These are phyloP conservation scores for Phymorhynchus buccinoides DNA, from an alignment of 1,140 invertebrate genomes.

Conservation along the genomic window DNA sequence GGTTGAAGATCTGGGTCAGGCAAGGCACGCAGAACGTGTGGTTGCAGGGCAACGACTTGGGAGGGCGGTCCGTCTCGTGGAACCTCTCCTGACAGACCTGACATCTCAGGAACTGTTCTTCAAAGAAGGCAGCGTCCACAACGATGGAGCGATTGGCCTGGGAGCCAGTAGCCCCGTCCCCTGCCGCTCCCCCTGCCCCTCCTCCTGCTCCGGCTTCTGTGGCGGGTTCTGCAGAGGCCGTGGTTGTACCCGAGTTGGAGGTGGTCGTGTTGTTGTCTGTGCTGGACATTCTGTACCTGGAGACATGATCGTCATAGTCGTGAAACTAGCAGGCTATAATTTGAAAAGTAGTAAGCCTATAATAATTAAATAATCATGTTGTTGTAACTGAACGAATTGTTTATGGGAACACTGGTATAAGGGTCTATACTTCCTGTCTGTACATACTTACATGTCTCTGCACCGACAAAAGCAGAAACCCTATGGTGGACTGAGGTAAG, in stretches of 20 bases:
- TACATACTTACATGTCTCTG: too few species aligned
- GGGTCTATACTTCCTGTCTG: too few species aligned
- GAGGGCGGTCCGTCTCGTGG: constrained; percentile 56
- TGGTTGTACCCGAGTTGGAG: too few species aligned
- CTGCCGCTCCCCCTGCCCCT: background rate
- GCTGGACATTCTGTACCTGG: constrained; percentile 21
- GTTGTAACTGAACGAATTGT: background rate
- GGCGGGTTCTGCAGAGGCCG: background rate
- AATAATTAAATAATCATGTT: background rate
- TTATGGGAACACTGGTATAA: too few species aligned
- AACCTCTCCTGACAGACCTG: constrained; percentile 66
- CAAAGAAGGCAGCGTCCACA: constrained; percentile 66
- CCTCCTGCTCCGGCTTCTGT: too few species aligned
- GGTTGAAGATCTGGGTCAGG: constrained; percentile 63
- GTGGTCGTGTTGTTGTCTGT: background rate
- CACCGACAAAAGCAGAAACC: too few species aligned
- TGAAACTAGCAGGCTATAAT: background rate
- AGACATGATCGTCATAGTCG: background rate
- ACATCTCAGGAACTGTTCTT: constrained; percentile 67
- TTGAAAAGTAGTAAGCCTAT: background rate
- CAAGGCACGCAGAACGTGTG: constrained; percentile 69
- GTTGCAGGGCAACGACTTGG: constrained; percentile 67
- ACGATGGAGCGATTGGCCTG: constrained; percentile 55
- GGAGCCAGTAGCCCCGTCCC: background rate
- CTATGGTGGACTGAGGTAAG: too few species aligned